Evolutionary conservation across 2,113 vertebrate genomes (phyloP).

Genomic region (Pomatorhinus ruficollis): DNA sequence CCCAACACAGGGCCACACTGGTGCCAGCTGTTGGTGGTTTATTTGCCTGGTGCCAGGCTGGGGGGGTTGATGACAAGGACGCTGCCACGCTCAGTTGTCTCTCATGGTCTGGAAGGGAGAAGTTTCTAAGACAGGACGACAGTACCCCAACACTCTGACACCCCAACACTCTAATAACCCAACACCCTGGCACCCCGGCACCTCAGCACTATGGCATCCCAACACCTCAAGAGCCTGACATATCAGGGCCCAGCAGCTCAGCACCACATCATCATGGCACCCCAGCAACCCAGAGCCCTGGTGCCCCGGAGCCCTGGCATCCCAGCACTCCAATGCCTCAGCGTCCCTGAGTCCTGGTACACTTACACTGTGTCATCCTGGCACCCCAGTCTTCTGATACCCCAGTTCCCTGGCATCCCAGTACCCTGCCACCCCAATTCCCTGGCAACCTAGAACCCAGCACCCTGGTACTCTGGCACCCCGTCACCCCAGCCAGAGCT

Average conservation of each 20-base stretch:
- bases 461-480: background rate
- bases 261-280: background rate
- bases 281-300: background rate
- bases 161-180: background rate
- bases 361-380: too few relatives aligned
- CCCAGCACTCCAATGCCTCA: too few relatives aligned
- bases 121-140: background rate
- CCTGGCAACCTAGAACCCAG: background rate
- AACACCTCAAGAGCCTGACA: background rate
- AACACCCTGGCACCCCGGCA: background rate
- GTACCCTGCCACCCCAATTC: too few relatives aligned
- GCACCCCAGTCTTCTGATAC: background rate
- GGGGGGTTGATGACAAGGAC: accelerated
- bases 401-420: background rate
- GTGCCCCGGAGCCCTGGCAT: too few relatives aligned
- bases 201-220: background rate
- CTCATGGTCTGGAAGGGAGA: background rate
- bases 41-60: accelerated
- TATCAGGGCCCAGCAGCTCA: background rate
- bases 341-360: background rate
- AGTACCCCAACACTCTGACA: background rate
- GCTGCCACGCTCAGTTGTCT: background rate
- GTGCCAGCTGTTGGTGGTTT: background rate
- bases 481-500: background rate
- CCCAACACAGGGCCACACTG: background rate